Conservation (phyloP, 1,140 invertebrate genomes). For the Bombus pyrosoma region DNA sequence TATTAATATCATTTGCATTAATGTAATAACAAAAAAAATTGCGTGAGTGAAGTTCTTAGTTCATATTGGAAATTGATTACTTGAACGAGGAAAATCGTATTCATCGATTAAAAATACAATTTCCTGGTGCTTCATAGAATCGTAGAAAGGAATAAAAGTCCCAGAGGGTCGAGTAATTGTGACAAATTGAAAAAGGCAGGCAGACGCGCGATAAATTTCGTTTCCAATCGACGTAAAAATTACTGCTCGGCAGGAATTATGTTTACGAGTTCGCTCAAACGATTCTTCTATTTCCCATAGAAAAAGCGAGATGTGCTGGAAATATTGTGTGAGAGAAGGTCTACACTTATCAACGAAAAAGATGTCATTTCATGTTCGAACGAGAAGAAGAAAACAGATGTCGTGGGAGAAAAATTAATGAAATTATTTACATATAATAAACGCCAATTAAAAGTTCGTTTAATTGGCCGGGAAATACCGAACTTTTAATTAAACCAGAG, state of each 20-base stretch:
- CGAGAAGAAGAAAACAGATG: neutral
- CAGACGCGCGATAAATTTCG: constrained; percentile 1
- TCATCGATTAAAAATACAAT: too few relatives aligned
- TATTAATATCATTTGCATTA: too few relatives aligned
- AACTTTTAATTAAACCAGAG: neutral
- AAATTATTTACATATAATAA: neutral
- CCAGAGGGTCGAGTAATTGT: neutral
- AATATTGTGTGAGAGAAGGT: too few relatives aligned
- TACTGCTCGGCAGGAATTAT: neutral
- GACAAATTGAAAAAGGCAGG: neutral
- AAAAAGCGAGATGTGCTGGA: too few relatives aligned
- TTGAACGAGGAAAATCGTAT: too few relatives aligned
- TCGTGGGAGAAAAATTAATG: neutral
- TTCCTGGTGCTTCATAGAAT: neutral
- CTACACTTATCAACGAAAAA: too few relatives aligned
- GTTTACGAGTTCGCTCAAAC: too few relatives aligned
- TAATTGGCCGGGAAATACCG: neutral
- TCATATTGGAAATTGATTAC: too few relatives aligned
- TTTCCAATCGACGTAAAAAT: constrained; percentile 10
- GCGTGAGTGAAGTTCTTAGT: too few relatives aligned
- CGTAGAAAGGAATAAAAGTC: neutral
- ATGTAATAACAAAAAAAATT: too few relatives aligned
- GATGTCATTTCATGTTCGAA: too few relatives aligned
- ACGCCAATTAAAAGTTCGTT: neutral
- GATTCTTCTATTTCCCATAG: too few relatives aligned